Evolutionary conservation across 2,888 invertebrate genomes (phyloP).

Genomic region (Villa cingulata): DNA sequence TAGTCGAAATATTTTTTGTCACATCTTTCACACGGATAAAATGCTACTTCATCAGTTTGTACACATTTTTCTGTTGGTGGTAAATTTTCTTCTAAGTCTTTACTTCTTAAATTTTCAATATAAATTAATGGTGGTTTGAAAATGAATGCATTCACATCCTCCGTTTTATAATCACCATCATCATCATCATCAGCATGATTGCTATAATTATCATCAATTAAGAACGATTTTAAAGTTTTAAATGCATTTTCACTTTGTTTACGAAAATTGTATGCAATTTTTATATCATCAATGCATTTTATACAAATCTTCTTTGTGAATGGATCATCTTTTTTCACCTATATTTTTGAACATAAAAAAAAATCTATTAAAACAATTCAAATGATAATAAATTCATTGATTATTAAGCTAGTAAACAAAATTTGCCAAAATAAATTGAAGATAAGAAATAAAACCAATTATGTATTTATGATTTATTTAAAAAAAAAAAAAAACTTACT

Average conservation of each 20-base stretch:
- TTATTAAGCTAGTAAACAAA: not conserved
- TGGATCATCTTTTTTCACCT: slow-evolving; percentile 35
- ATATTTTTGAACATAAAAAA: not conserved
- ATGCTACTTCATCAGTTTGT: slow-evolving; percentile 27
- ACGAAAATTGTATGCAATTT: slow-evolving; percentile 29
- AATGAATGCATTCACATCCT: not conserved
- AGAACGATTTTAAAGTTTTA: slow-evolving; percentile 18
- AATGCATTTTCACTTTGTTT: slow-evolving; percentile 29
- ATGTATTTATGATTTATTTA: no score
- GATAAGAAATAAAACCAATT: no score
- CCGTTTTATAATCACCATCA: not conserved
- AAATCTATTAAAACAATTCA: no score
- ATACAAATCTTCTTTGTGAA: slow-evolving; percentile 32
- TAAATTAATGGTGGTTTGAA: not conserved
- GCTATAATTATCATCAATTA: not conserved
- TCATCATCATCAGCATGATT: not conserved
- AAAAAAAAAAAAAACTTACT: slow-evolving; percentile 11
- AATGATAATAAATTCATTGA: not conserved
- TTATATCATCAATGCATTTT: slow-evolving; percentile 25
- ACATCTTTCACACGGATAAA: slow-evolving; percentile 30
- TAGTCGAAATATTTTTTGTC: slow-evolving; percentile 24
- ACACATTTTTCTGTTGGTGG: slow-evolving; percentile 17
- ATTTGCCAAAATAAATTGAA: not conserved
- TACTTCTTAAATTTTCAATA: no score
- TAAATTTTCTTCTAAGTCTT: not conserved